A percentile compares a stretch with the other conserved stretches of the same genome.
These are phyloP conservation scores for Pampusana beccarii DNA, from an alignment of 2,113 vertebrate genomes.

Conservation along the genomic window DNA sequence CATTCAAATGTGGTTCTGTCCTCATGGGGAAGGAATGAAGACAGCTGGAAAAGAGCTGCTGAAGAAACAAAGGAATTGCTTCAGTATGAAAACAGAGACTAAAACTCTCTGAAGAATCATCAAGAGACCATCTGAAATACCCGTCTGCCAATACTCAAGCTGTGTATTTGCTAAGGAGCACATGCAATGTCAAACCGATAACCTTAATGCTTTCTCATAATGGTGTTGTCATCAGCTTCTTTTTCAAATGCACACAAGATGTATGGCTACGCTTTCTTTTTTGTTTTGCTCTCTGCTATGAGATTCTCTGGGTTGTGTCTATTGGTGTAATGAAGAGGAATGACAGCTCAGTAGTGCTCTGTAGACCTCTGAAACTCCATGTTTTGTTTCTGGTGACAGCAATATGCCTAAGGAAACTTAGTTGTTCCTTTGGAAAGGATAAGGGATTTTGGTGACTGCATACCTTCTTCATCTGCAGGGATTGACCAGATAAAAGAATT, in stretches of 20 bases:
- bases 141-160: background rate
- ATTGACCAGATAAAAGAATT: background rate
- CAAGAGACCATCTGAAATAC: background rate
- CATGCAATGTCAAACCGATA: background rate
- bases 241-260: background rate
- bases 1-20: background rate
- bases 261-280: accelerated
- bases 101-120: background rate
- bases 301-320: background rate
- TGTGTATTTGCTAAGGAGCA: background rate
- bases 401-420: background rate
- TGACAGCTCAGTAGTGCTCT: background rate
- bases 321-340: background rate
- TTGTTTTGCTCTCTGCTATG: background rate
- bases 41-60: background rate
- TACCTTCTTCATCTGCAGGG: background rate
- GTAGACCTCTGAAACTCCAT: background rate
- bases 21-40: conserved; percentile 16
- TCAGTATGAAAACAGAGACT: background rate
- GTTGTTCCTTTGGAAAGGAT: background rate
- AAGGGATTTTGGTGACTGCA: background rate
- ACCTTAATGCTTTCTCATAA: background rate
- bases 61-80: background rate
- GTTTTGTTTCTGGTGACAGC: background rate
- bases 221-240: background rate